These are phyloP conservation scores for Apantesis nais DNA, from an alignment of 2,888 invertebrate species.

Conservation along the genomic window DNA sequence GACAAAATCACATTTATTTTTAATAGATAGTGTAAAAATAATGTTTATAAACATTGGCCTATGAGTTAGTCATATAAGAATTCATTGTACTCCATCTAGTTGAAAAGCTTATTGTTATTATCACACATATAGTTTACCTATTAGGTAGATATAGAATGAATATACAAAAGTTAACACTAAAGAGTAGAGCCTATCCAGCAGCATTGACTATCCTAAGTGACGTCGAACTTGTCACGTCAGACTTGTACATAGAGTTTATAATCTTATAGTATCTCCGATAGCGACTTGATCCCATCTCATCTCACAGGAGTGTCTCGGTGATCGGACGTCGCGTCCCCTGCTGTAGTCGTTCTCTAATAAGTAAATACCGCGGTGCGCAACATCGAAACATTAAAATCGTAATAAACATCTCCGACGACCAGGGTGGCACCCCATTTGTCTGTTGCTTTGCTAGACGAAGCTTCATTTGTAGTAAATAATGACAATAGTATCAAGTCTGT, in stretches of 20 bases:
- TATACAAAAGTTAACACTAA: conserved; percentile 77
- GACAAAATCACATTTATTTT: conserved; percentile 79
- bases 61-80: conserved; percentile 69
- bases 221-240: conserved; percentile 60
- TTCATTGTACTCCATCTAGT: conserved; percentile 83
- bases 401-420: conserved; percentile 31
- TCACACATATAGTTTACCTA: conserved; percentile 80
- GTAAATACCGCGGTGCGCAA: conserved; percentile 50
- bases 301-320: conserved; percentile 42
- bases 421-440: neutral
- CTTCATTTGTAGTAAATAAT: too few species aligned
- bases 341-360: conserved; percentile 7
- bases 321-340: conserved; percentile 34
- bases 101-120: conserved; percentile 84
- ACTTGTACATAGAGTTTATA: conserved; percentile 59
- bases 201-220: conserved; percentile 47
- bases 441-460: neutral
- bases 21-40: conserved; percentile 84
- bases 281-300: conserved; percentile 57
- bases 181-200: conserved; percentile 48
- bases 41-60: conserved; percentile 83
- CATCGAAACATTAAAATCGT: conserved; percentile 55
- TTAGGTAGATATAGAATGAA: conserved; percentile 74
- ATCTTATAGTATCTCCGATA: conserved; percentile 48
- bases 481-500: too few species aligned